A percentile compares a stretch with the other conserved stretches of the same genome.
Evolutionary conservation across 2,888 invertebrate species (phyloP).

Genomic region (Meliscaeva auricollis): DNA sequence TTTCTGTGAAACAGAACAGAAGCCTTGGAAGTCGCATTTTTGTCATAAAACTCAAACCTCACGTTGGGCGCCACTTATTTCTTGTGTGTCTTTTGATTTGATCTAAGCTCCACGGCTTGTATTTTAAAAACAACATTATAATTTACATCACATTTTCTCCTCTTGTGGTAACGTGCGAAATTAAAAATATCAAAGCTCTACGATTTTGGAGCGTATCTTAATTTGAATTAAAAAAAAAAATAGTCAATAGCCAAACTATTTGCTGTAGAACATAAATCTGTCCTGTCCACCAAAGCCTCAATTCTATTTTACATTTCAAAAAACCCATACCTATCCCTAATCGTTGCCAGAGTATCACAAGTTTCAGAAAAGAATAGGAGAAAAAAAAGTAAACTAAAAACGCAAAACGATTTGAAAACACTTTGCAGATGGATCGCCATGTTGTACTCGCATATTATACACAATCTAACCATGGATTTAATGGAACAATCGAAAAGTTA

Average conservation of each 20-base stretch:
- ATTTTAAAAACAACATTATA: background rate
- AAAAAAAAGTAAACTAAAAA: constrained; percentile 14
- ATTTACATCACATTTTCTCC: too few relatives aligned
- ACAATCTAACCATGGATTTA: constrained; percentile 16
- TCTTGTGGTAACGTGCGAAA: too few relatives aligned
- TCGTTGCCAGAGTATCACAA: background rate
- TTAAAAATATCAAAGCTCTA: too few relatives aligned
- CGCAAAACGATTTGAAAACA: constrained; percentile 62
- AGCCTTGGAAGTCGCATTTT: background rate
- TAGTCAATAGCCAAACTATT: too few relatives aligned
- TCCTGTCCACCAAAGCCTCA: too few relatives aligned
- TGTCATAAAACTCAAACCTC: background rate
- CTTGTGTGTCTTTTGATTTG: background rate
- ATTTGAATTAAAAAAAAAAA: too few relatives aligned
- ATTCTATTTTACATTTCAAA: too few relatives aligned
- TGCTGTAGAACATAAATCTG: too few relatives aligned
- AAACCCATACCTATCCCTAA: background rate
- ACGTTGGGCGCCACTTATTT: background rate
- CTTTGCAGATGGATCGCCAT: constrained; percentile 68
- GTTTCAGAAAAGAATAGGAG: constrained; percentile 7
- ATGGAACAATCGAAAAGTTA: constrained; percentile 70
- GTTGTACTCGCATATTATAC: constrained; percentile 49
- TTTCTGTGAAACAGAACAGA: too few relatives aligned
- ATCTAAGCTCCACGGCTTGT: background rate
- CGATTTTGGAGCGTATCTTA: too few relatives aligned